Percentiles rank a stretch among this genome's conserved stretches.
Evolutionary conservation across 2,113 vertebrate genomes (phyloP).

Genomic region (chimpanzee (Pan troglodytes)): NHGRI_mPanTro3-v2.1_pri NC_086015.1:31922001-31922500

Average conservation of each 20-base stretch:
- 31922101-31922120: not conserved
- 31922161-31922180: not conserved
- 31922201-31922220: not conserved
- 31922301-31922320: too few relatives aligned
- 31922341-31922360: too few relatives aligned
- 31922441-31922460: too few relatives aligned
- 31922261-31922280: not conserved
- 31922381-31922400: too few relatives aligned
- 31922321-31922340: too few relatives aligned
- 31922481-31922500: too few relatives aligned
- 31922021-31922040: not conserved
- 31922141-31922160: not conserved
- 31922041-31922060: not conserved
- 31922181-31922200: not conserved
- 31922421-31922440: too few relatives aligned
- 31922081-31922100: not conserved
- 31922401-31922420: too few relatives aligned
- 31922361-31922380: too few relatives aligned
- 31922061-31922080: not conserved
- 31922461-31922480: too few relatives aligned
- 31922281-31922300: too few relatives aligned
- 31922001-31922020: not conserved
- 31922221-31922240: conserved; percentile 41
- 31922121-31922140: not conserved
- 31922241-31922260: not conserved